Evolutionary conservation across 1,140 invertebrate species (phyloP).

Genomic region (Bombus huntii): DNA sequence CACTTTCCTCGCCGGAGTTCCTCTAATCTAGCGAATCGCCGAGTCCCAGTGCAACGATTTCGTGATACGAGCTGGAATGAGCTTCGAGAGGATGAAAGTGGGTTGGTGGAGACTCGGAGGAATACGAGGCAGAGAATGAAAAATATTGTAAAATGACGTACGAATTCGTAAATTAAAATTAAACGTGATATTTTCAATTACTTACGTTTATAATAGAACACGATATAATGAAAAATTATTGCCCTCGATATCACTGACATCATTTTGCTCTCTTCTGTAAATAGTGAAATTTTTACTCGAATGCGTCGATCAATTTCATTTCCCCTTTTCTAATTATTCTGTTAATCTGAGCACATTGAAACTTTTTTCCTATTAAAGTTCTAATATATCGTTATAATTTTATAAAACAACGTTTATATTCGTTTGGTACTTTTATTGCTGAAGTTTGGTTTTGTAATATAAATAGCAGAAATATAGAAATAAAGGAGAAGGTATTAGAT

Average conservation of each 20-base stretch:
- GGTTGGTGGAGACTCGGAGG: too few species aligned
- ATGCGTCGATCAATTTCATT: too few species aligned
- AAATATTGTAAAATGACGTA: neutral
- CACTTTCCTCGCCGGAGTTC: conserved; percentile 12
- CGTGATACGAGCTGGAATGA: conserved; percentile 11
- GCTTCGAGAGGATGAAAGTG: neutral
- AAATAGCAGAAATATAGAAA: too few species aligned
- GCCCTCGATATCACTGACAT: neutral
- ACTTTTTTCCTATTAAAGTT: neutral
- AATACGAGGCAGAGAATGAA: neutral
- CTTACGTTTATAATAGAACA: neutral
- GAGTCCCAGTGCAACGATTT: conserved; percentile 28
- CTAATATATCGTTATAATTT: neutral
- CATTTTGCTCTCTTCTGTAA: neutral
- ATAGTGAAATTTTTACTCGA: neutral
- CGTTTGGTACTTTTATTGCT: neutral
- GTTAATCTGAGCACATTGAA: too few species aligned
- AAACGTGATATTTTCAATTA: too few species aligned
- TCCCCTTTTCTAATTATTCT: too few species aligned
- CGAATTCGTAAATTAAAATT: neutral
- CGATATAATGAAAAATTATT: neutral
- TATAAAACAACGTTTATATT: neutral
- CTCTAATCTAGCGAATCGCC: conserved; percentile 29
- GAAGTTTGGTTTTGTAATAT: too few species aligned
- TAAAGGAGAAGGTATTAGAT: too few species aligned